These are phyloP conservation scores for Eilema depressum DNA, from an alignment of 2,888 invertebrate species.

Conservation along the genomic window DNA sequence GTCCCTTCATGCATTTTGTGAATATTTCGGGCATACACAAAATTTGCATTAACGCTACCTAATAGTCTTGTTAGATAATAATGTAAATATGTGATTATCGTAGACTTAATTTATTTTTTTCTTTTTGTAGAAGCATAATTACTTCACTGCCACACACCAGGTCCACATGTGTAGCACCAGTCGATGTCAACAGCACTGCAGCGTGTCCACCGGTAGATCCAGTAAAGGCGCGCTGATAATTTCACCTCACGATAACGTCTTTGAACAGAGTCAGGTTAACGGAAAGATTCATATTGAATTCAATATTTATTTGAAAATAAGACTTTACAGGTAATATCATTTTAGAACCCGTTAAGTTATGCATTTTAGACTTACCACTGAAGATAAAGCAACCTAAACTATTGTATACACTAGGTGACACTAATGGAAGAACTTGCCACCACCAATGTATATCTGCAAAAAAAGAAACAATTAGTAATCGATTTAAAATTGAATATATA, in stretches of 20 bases:
- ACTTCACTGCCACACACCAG: constrained; percentile 55
- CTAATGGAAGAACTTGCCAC: constrained; percentile 50
- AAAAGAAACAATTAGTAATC: constrained; percentile 73
- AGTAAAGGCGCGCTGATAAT: constrained; percentile 61
- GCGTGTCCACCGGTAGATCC: constrained; percentile 68
- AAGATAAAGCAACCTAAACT: constrained; percentile 69
- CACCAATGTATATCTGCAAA: constrained; percentile 76
- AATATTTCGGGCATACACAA: constrained; percentile 9
- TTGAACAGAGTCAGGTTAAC: constrained; percentile 78
- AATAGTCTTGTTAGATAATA: constrained; percentile 17
- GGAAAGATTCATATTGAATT: constrained; percentile 75
- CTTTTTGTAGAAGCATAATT: constrained; percentile 37
- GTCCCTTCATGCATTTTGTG: constrained; percentile 16
- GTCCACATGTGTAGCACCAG: constrained; percentile 64
- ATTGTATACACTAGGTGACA: constrained; percentile 61
- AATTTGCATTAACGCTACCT: constrained; percentile 14
- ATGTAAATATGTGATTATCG: constrained; percentile 16
- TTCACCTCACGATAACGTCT: constrained; percentile 67
- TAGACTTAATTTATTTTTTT: constrained; percentile 33
- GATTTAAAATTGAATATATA: constrained; percentile 41
- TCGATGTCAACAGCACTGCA: constrained; percentile 64
- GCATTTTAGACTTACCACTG: constrained; percentile 85
- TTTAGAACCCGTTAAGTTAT: constrained; percentile 79
- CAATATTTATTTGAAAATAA: constrained; percentile 83
- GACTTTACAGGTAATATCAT: constrained; percentile 75